Evolutionary conservation across 35 echinoderm and acorn worm genomes (phyloP), one percentile per base, ranked within the genome.

Genomic region (Lytechinus pictus): DNA sequence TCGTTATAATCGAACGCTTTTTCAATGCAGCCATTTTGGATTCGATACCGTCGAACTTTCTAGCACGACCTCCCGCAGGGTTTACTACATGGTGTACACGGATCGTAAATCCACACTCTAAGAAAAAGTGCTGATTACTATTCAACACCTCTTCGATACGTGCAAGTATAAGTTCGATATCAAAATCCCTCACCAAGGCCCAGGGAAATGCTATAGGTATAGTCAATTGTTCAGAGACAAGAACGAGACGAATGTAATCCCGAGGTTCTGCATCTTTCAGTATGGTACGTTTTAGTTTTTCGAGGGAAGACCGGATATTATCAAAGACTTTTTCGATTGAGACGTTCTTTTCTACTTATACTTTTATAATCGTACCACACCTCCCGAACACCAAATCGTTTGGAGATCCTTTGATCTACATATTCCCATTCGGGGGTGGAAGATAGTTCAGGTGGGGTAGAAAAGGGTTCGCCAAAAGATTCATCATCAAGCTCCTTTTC

Each of bases 361-460:
- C 10, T 27, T 9, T 93, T 55, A 57, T 5, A 93, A 93, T 93
- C 91, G 53, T 93, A 93, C 91, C 91, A 93, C 27, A 57, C 54
- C 91, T 93, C 91, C 52, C 52, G 9, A 27, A 27, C 16, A 9
- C 91, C 54, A 55, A 93, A 93, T 16, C 91, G 52, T 93, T 93
- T 56, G 13, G 91, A 93, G 6, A 93, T 57, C n/a, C 91, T 13
- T 13, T 93, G 52, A 27, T 21, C 53, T 14, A 93, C 53, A 54
- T 24, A 55, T 54, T 11, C 54, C 91, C 91, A 93, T 21, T 93
- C 5, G 8, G 87, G 87, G 24, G 87, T 10, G 10, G 87, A 89
- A 5, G 28, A 14, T 12, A 53, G 33, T 27, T 51, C 33, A 10
- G 24, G 86, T 10, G 24, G 86, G 3, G 86, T 27, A 27, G 86